Conservation (phyloP, 2,888 invertebrate species). For the Nasonia oneida region DNA sequence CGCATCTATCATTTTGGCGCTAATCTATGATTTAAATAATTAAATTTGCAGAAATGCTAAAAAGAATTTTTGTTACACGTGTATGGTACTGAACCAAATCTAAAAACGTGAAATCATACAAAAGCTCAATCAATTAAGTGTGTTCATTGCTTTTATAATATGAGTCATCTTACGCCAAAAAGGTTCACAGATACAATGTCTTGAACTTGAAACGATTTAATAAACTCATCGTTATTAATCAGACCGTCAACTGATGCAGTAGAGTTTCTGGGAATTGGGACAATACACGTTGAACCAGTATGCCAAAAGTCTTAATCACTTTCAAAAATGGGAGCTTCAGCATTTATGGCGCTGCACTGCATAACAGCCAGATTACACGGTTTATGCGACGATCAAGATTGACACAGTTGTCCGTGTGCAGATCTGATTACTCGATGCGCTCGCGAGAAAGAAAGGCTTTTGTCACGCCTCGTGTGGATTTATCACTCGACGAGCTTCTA, state of each 20-base stretch:
- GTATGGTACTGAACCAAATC: neutral
- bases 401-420: neutral
- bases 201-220: neutral
- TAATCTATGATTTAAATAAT: neutral
- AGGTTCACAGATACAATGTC: no score
- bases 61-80: neutral
- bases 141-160: neutral
- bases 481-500: conserved; percentile 6
- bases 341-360: neutral
- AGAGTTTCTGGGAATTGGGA: neutral
- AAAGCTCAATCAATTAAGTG: neutral
- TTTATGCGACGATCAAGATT: neutral
- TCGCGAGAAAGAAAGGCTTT: neutral
- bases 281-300: neutral
- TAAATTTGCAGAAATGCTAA: neutral
- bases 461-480: neutral
- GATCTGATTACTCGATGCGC: neutral
- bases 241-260: neutral
- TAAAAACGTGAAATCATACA: neutral
- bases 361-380: neutral
- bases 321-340: neutral
- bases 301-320: neutral
- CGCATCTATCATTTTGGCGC: neutral
- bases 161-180: neutral
- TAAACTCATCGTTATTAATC: neutral